phyloP scores from a whole-genome alignment of 2,888 invertebrate genomes.

The Cabera pusaria region DNA sequence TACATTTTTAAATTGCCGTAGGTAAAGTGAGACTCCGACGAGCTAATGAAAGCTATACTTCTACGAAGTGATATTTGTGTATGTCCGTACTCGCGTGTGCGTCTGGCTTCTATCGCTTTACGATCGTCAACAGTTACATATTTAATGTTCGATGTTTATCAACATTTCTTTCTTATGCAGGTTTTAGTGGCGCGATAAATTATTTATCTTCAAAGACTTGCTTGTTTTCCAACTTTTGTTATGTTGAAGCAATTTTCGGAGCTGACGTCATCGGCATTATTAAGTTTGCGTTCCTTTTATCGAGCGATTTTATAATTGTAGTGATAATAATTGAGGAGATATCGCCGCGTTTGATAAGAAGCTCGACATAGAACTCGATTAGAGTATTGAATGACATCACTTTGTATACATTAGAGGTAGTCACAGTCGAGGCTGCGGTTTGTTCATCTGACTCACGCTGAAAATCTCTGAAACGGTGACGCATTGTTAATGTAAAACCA shows the following conservation, averaged over 20 bases:
- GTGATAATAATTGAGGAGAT: constrained; percentile 53
- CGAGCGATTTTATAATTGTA: constrained; percentile 36
- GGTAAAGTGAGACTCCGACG: constrained; percentile 56
- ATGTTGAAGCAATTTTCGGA: constrained; percentile 44
- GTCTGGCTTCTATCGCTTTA: constrained; percentile 78
- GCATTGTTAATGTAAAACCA: constrained; percentile 41
- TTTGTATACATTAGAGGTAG: constrained; percentile 41
- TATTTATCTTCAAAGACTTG: constrained; percentile 80
- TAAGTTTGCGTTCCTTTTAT: constrained; percentile 55
- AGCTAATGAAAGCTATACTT: constrained; percentile 47
- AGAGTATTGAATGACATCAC: constrained; percentile 61
- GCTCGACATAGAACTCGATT: constrained; percentile 59
- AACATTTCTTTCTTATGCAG: constrained; percentile 83
- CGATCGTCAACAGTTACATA: constrained; percentile 82
- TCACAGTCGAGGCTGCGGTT: constrained; percentile 43
- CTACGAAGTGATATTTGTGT: constrained; percentile 58
- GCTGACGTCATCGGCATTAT: constrained; percentile 63
- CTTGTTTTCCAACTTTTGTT: constrained; percentile 80
- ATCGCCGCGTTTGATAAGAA: constrained; percentile 51
- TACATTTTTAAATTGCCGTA: constrained; percentile 63
- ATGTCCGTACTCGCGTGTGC: constrained; percentile 57
- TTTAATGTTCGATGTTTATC: constrained; percentile 83
- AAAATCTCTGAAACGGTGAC: constrained; percentile 55
- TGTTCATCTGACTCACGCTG: constrained; percentile 62
- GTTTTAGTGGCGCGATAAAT: constrained; percentile 80